phyloP scores from a whole-genome alignment of 2,888 invertebrate genomes.

The Pammene aurita region DNA sequence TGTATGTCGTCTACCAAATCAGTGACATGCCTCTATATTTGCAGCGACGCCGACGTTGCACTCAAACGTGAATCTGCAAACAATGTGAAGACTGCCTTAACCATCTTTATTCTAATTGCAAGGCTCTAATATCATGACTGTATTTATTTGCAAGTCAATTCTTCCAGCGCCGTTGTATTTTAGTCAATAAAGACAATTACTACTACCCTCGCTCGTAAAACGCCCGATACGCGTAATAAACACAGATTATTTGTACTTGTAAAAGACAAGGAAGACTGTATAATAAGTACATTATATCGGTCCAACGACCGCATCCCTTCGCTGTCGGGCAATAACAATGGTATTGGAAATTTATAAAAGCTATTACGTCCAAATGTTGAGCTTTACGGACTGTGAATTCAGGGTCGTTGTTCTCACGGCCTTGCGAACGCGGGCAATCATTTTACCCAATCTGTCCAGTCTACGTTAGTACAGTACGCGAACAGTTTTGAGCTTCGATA shows the following conservation, averaged over 20 bases:
- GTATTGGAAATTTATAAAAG: conserved; percentile 64
- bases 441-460: neutral
- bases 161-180: conserved; percentile 30
- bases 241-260: conserved; percentile 56
- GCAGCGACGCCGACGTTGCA: too few relatives aligned
- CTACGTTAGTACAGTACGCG: too few relatives aligned
- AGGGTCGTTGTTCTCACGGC: neutral
- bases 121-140: neutral
- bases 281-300: conserved; percentile 67
- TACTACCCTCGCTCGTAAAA: conserved; percentile 55
- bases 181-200: conserved; percentile 66
- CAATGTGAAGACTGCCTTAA: too few relatives aligned
- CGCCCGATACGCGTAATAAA: conserved; percentile 61
- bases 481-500: too few relatives aligned
- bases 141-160: conserved; percentile 17
- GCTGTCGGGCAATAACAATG: conserved; percentile 63
- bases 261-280: conserved; percentile 59
- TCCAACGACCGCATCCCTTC: conserved; percentile 62
- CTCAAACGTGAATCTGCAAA: too few relatives aligned
- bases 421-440: neutral
- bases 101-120: neutral
- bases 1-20: too few relatives aligned
- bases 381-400: conserved; percentile 67
- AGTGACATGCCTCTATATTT: too few relatives aligned
- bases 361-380: conserved; percentile 59